Conservation (phyloP, 1,140 invertebrate species). For the Phenacoccus solenopsis region DNA sequence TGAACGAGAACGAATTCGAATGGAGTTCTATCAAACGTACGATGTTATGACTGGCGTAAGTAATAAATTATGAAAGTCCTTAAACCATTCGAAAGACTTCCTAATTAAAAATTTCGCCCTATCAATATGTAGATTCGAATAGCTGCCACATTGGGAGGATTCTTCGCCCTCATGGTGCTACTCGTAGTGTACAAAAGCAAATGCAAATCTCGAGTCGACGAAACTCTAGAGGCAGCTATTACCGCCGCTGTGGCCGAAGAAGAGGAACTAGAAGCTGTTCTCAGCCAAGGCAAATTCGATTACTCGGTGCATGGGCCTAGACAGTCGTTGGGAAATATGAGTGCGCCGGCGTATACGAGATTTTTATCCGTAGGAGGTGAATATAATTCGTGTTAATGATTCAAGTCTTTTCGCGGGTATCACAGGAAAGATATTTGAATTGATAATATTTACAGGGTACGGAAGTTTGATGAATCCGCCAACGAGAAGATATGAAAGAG, state of each 20-base stretch:
- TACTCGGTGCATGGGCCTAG: neutral
- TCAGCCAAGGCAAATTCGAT: neutral
- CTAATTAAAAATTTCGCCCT: too few relatives aligned
- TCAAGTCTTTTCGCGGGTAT: neutral
- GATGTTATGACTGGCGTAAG: slow-evolving; percentile 73
- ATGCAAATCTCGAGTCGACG: slow-evolving; percentile 41
- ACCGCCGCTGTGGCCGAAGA: slow-evolving; percentile 62
- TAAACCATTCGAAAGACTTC: too few relatives aligned
- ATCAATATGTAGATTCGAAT: slow-evolving; percentile 44
- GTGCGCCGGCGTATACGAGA: slow-evolving; percentile 15
- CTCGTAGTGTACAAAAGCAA: slow-evolving; percentile 74
- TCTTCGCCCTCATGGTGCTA: slow-evolving; percentile 76
- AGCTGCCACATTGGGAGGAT: slow-evolving; percentile 72
- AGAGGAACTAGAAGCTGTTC: slow-evolving; percentile 49
- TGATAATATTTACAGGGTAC: neutral
- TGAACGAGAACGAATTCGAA: slow-evolving; percentile 28
- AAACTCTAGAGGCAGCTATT: slow-evolving; percentile 46
- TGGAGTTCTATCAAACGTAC: slow-evolving; percentile 76
- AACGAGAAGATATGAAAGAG: neutral
- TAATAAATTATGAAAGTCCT: neutral
- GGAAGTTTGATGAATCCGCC: slow-evolving; percentile 8
- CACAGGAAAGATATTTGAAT: neutral
- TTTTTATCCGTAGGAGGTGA: slow-evolving; percentile 14
- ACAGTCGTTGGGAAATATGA: slow-evolving; percentile 19
- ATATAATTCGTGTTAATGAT: neutral